phyloP scores from a whole-genome alignment of 2,113 vertebrate species.

The Tetrax tetrax region DNA sequence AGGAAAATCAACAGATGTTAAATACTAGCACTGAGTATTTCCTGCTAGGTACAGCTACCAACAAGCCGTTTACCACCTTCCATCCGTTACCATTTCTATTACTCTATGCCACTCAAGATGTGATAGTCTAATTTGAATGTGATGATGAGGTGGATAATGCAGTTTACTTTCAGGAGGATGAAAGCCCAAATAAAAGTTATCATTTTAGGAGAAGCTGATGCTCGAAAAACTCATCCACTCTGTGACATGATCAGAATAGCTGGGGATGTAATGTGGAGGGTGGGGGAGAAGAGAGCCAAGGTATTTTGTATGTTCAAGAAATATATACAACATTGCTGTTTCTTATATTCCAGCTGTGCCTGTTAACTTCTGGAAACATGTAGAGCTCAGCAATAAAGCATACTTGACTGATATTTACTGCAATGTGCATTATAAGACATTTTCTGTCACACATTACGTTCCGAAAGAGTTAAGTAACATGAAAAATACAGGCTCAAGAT shows the following conservation, averaged over 20 bases:
- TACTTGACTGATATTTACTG: slow-evolving; percentile 60
- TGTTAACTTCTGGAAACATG: slow-evolving; percentile 63
- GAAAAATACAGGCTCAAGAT: slow-evolving; percentile 48
- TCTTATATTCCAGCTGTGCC: slow-evolving; percentile 62
- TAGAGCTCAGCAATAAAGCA: slow-evolving; percentile 54
- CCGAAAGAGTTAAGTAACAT: slow-evolving; percentile 69
- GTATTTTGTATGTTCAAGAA: slow-evolving; percentile 62
- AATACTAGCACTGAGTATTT: background rate
- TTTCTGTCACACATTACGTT: slow-evolving; percentile 57
- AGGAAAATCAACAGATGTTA: background rate
- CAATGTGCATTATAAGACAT: slow-evolving; percentile 16
- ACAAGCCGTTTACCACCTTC: background rate
- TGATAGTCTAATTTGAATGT: background rate
- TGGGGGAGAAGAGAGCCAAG: slow-evolving; percentile 32
- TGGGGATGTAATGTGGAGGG: slow-evolving; percentile 40
- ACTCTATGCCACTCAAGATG: background rate
- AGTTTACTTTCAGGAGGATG: slow-evolving; percentile 24
- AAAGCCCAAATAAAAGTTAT: slow-evolving; percentile 48
- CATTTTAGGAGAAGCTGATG: slow-evolving; percentile 38
- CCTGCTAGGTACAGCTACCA: background rate
- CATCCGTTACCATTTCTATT: background rate
- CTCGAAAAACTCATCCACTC: slow-evolving; percentile 40
- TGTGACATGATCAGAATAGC: slow-evolving; percentile 53
- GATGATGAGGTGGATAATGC: slow-evolving; percentile 18
- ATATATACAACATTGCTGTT: slow-evolving; percentile 38